phyloP scores from a whole-genome alignment of 1,140 invertebrate genomes.

The Trachelipus rathkii region DNA sequence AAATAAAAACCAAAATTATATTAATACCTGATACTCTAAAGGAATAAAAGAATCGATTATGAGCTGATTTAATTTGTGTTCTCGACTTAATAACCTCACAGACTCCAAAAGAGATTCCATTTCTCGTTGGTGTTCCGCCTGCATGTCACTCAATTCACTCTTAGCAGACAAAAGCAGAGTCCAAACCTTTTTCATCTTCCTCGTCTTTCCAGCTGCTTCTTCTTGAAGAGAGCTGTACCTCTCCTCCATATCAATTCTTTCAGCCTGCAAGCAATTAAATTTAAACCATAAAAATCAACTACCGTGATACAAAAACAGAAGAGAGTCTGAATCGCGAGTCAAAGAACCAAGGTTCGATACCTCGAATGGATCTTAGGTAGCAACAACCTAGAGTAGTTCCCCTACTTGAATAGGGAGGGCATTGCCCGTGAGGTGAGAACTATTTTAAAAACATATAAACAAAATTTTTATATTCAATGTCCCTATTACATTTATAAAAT shows the following conservation, averaged over 20 bases:
- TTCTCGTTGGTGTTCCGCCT: conserved; percentile 91
- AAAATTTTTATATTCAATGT: too few species aligned
- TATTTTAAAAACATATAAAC: background rate
- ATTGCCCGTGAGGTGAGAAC: too few species aligned
- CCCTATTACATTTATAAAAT: too few species aligned
- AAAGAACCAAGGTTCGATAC: too few species aligned
- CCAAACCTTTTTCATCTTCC: conserved; percentile 86
- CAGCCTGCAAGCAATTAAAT: conserved; percentile 58
- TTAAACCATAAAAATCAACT: too few species aligned
- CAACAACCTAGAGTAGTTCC: too few species aligned
- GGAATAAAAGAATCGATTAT: conserved; percentile 84
- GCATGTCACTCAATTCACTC: conserved; percentile 79
- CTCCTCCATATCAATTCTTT: conserved; percentile 92
- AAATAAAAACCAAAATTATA: conserved; percentile 78
- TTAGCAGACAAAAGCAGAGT: conserved; percentile 74
- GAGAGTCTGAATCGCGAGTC: too few species aligned
- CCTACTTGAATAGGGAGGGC: too few species aligned
- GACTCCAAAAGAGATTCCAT: conserved; percentile 93
- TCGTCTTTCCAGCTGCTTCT: conserved; percentile 79
- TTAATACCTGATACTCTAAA: conserved; percentile 71
- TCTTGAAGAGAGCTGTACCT: conserved; percentile 91
- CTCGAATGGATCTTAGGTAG: too few species aligned
- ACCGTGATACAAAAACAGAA: too few species aligned
- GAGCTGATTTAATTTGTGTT: conserved; percentile 84
- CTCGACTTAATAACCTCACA: conserved; percentile 78